Evolutionary conservation across 2,888 invertebrate species (phyloP), one percentile per base, ranked within the genome.

Genomic region (Heliconius sara): DNA sequence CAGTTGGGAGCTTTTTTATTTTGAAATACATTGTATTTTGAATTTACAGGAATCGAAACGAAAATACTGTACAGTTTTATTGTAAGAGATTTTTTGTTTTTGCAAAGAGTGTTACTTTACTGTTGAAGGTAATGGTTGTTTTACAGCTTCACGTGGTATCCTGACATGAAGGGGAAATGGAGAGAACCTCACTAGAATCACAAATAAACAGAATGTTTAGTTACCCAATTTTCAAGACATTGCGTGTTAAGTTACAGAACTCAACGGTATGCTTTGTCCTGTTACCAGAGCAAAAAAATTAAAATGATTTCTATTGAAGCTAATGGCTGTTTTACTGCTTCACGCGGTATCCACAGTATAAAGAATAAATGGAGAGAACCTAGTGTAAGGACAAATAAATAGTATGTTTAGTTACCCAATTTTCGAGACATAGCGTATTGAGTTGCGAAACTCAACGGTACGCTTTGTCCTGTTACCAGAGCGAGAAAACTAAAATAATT

Each of bases 11-110:
- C 57, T 27, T 72, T 72, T 71, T 72, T 30, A 25, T 47, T n/a
- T 57, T 57, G 9, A 4, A 72, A 34, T 9, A 34, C 22, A 34
- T 10, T 22, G 30, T 57, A 16, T 72, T 30, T 57, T 72, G 57
- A 57, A 72, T 72, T 57, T 57, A 30, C 72, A 72, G 34, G 34
- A 22, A 72, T 72, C 68, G 68, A 43, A 70, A 70, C 43, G 43
- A 70, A 70, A 70, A 70, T 70, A 70, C 68, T 39, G n/a, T 39
- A 27, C 43, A 43, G 25, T 68, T 70, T 39, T 70, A 16, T 43
- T 43, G 13, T 57, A 19, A 34, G 27, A 22, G 72, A 72, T 12
- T 52, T 72, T 52, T 57, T 72, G 52, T 7, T 47, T 71, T 71
- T 22, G 57, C 22, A 0, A 39, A 13, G 39, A n/a, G 9, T 39